Evolutionary conservation across 64 coral and sea anemone species (phyloP), one percentile per base, ranked within the genome.

Genomic region (Hydrozoanthus tunicans): DNA sequence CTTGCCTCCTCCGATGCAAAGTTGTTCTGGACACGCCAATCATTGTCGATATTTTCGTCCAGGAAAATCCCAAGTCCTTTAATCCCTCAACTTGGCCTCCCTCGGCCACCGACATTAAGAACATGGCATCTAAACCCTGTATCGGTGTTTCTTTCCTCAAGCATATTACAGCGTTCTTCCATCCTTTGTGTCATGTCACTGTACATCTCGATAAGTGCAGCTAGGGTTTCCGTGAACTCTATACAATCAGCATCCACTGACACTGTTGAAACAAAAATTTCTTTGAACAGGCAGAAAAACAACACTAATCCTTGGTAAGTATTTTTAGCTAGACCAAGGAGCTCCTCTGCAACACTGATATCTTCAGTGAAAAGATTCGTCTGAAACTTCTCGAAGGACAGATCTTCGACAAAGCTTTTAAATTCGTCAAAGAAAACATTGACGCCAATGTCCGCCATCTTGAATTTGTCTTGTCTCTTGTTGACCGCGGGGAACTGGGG

Each of bases 1-100:
- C 91, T 62, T 86, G 79, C 70, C 43, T 68, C 56, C 82, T 57
- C 75, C 81, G 77, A 76, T 93, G 71, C 60, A 93, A 64, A 23
- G 91, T 93, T 51, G 77, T 83, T 75, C 91, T 93, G 59, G 91
- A 93, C 32, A 93, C 71, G 59, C 91, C 91, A 67, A 93, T 72
- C 71, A 93, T 53, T 63, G 54, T 62, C 54, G 71, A 72, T 93
- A 93, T 93, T 83, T 86, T 86, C 56, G 91, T 93, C 91, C 81
- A 86, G 69, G 82, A 93, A 77, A 93, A 93, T 7, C 91, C 91
- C 13, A 86, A 78, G 53, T 93, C 82, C 60, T 52, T 73, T 51
- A 93, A 69, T 5, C 81, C 80, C 26, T 92, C 70, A 76, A 93
- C 75, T 86, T 91, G 90, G 77, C 64, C 78, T 70, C 3, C 90